Evolutionary conservation across 2,113 vertebrate genomes (phyloP).

Genomic region (Takifugu bimaculatus): DNA sequence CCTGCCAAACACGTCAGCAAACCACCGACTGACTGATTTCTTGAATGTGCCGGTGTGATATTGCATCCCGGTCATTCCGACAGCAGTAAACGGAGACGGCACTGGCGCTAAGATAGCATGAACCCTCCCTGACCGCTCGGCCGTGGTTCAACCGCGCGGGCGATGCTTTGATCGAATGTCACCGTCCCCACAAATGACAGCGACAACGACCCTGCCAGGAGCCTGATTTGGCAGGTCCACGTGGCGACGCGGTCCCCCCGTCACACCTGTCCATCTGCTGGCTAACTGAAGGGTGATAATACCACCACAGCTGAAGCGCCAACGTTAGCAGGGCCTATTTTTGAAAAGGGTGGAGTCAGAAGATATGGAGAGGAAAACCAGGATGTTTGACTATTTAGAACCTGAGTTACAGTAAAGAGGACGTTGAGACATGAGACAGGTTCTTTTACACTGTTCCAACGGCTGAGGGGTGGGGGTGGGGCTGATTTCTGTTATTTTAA

Average conservation of each 20-base stretch:
- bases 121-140: conserved; percentile 41
- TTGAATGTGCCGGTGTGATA: conserved; percentile 19
- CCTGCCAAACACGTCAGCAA: neutral
- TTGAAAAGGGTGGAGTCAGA: conserved; percentile 13
- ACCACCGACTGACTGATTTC: conserved; percentile 1
- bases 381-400: conserved; percentile 16
- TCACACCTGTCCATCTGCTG: conserved; percentile 44
- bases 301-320: conserved; percentile 17
- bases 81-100: conserved; percentile 26
- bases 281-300: conserved; percentile 47
- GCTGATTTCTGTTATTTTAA: too few species aligned
- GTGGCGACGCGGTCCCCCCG: neutral
- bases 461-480: too few species aligned
- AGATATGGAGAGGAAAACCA: conserved; percentile 14
- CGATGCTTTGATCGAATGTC: conserved; percentile 55
- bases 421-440: neutral
- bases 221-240: conserved; percentile 40
- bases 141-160: conserved; percentile 40
- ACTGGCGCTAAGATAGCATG: conserved; percentile 1
- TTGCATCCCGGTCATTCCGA: conserved; percentile 26
- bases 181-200: conserved; percentile 46
- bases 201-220: conserved; percentile 31
- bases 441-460: neutral
- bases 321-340: conserved; percentile 62
- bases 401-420: conserved; percentile 3